Evolutionary conservation across 2,797 vertebrate genomes (phyloP), one percentile per base, ranked within the genome.

Genomic region (Geotrypetes seraphini): DNA sequence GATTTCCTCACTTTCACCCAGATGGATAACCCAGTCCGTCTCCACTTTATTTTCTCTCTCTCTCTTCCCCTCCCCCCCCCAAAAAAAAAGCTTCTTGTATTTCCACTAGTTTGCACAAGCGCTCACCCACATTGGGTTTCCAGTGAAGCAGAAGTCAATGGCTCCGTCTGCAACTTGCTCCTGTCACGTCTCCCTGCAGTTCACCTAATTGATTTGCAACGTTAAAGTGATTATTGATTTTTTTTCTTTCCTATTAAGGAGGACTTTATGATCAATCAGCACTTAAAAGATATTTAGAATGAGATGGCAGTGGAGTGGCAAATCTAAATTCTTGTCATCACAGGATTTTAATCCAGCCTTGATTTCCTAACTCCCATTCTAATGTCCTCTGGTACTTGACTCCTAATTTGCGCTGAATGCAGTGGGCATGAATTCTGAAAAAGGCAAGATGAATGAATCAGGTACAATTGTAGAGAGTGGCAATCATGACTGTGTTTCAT

Each of bases 171-270:
- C 35, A 43, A n/a, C n/a, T n/a, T 54, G 26, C 5, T 50, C 23
- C 12, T 34, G 25, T 38, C 34, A 26, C 17, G 36, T 31, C 22
- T 46, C 18, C 50, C 48, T 46, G n/a, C n/a, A 47, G 29, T 43
- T 50, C 43, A 51, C 21, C 2, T 3, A 49, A 64, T 43, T 40
- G 33, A 63, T 55, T 56, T 31, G 36, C 38, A 46, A 57, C 54
- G 26, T 52, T 67, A 49, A 54, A 57, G 60, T 0, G 0, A 39
- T 54, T 50, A 60, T 39, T 46, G 47, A 55, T 60, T 63, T 14
- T 54, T 12, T 28, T n/a, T 39, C 22, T 41, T 51, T 24, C 17
- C 33, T 16, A 36, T 11, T 33, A 42, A 43, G 33, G 28, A 48
- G n/a, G 36, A 50, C 22, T 37, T 19, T 31, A 36, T 50, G 26